These are phyloP conservation scores for Pristionchus fissidentatus DNA, from an alignment of 2,888 invertebrate species.

Conservation along the genomic window DNA sequence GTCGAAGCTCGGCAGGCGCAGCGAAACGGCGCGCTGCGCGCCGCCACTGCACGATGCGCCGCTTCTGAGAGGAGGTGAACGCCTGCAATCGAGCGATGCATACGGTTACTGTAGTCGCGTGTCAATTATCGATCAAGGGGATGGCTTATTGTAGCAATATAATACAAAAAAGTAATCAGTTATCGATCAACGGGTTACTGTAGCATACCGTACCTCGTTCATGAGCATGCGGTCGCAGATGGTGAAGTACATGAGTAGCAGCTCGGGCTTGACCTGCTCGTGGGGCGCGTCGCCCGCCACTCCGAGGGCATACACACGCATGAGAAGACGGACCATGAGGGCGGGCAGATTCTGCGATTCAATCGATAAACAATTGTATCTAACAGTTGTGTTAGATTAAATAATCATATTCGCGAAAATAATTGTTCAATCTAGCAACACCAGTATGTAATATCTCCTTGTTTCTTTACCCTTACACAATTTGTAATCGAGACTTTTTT, in stretches of 20 bases:
- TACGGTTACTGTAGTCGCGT: not conserved
- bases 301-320: slow-evolving; percentile 25
- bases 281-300: slow-evolving; percentile 37
- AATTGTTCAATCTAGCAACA: not conserved
- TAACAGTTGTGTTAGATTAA: not conserved
- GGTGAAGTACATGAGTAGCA: slow-evolving; percentile 46
- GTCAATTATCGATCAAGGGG: not conserved
- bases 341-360: slow-evolving; percentile 30
- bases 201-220: slow-evolving; percentile 31
- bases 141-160: no score
- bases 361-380: not conserved
- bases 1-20: slow-evolving; percentile 15
- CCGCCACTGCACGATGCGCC: slow-evolving; percentile 41
- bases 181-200: not conserved
- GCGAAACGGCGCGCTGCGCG: slow-evolving; percentile 41
- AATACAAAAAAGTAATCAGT: no score
- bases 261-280: slow-evolving; percentile 38
- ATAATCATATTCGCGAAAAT: no score
- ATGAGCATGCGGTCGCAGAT: slow-evolving; percentile 43
- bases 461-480: no score
- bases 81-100: not conserved
- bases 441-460: no score
- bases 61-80: slow-evolving; percentile 46
- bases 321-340: slow-evolving; percentile 42
- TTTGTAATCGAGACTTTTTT: no score